These are phyloP conservation scores for Aspidapion aeneum DNA, from an alignment of 2,888 invertebrate species.

Conservation along the genomic window DNA sequence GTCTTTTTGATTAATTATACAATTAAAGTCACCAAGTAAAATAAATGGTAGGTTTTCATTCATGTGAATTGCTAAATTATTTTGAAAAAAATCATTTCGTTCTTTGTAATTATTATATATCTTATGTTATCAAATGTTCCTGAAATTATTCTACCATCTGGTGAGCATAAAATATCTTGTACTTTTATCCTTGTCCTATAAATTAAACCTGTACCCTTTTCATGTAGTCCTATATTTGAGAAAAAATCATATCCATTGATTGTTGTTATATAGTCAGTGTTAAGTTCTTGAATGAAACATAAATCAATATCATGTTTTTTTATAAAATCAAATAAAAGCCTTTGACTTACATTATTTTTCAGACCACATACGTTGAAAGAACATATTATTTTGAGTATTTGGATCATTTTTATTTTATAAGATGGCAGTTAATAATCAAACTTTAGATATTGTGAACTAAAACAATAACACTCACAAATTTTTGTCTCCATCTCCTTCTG, in stretches of 20 bases:
- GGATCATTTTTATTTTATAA: neutral
- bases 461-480: neutral
- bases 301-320: neutral
- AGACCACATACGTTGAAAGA: neutral
- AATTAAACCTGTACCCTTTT: neutral
- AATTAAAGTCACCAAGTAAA: conserved; percentile 9
- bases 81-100: conserved; percentile 14
- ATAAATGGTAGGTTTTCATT: neutral
- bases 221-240: neutral
- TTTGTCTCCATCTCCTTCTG: neutral
- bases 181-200: neutral
- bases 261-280: neutral
- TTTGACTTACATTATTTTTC: neutral
- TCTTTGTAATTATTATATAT: conserved; percentile 9
- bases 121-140: conserved; percentile 7
- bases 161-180: neutral
- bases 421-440: neutral
- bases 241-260: neutral
- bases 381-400: neutral
- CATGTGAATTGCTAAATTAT: neutral
- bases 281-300: neutral
- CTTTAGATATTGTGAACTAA: too few species aligned
- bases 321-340: neutral
- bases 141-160: conserved; percentile 10
- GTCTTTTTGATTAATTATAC: conserved; percentile 8